Percentiles rank a stretch among this genome's conserved stretches.
Conservation (phyloP, 2,888 invertebrate genomes). For the Trichogramma evanescens region DNA sequence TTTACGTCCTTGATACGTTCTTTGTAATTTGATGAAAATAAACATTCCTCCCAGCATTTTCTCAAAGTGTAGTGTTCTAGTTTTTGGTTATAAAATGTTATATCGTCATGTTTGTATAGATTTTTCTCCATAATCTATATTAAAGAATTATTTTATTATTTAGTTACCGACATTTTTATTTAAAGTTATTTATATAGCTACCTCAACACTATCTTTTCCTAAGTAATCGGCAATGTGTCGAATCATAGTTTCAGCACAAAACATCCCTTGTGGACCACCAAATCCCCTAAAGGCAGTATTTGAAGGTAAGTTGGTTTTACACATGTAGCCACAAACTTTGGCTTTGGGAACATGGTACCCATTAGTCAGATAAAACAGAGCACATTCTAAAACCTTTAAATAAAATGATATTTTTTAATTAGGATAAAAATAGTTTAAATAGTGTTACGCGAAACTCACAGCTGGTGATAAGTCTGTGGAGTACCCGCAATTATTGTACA, state of each 20-base stretch:
- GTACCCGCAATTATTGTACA: slow-evolving; percentile 76
- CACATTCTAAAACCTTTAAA: slow-evolving; percentile 66
- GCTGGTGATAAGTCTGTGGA: slow-evolving; percentile 70
- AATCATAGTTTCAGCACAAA: slow-evolving; percentile 68
- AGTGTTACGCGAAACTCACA: slow-evolving; percentile 50
- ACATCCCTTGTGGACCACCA: slow-evolving; percentile 83
- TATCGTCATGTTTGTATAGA: slow-evolving; percentile 67
- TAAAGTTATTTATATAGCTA: slow-evolving; percentile 42
- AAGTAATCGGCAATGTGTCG: slow-evolving; percentile 66
- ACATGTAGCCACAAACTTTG: slow-evolving; percentile 62
- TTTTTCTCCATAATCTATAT: slow-evolving; percentile 57
- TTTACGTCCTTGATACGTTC: slow-evolving; percentile 55
- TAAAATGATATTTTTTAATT: neutral
- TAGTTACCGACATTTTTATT: neutral
- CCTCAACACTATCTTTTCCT: slow-evolving; percentile 56
- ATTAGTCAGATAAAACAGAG: slow-evolving; percentile 73
- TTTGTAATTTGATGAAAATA: slow-evolving; percentile 58
- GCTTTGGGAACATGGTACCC: slow-evolving; percentile 71
- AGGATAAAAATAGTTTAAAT: neutral
- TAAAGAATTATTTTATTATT: too few relatives aligned
- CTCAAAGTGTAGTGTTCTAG: slow-evolving; percentile 63
- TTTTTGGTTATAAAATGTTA: slow-evolving; percentile 67
- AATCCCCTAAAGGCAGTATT: slow-evolving; percentile 88
- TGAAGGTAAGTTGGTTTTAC: slow-evolving; percentile 79
- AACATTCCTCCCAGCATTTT: slow-evolving; percentile 71